Base-by-base conservation (phyloP, 1,140 invertebrate genomes). In the Papilio xuthus region DNA sequence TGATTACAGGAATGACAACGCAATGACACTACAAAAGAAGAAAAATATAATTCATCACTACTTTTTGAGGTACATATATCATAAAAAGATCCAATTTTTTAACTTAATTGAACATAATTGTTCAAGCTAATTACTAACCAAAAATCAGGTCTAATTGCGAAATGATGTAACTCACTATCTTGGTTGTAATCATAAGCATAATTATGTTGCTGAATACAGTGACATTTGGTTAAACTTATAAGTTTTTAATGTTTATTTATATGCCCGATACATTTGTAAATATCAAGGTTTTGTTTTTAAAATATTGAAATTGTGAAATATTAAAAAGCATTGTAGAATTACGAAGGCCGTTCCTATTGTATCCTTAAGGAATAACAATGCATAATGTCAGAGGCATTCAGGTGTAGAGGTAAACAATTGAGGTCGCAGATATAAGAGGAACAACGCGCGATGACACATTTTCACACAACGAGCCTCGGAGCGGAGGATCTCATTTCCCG, bases 401-500 rank as follows among this genome's bases (percentile, higher is more conserved):
- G 71, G 50, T 41, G 53, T 47, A 28, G 50, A 20, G 74, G 50
- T 20, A 75, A 63, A 76, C 74, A 76, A 63, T 60, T 53, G 50
- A 63, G 74, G 74, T 78, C n/a, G 37, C 69, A 73, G 53, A 60
- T 42, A 72, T 73, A 73, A 63, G 28, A 73, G 20, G 71, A 78
- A 47, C 26, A 26, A 28, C 77, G 67, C 37, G 42, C 15, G 70
- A 56, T 56, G 77, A 78, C 77, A 53, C 47, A 50, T 78, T 78
- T 78, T 77, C 76, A 63, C 60, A 69, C 69, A 41, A 60, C 23
- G 63, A 71, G 69, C 44, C 67, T 32, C 76, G 53, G 63, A 41
- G 74, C 77, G 76, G 74, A 72, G 76, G 74, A 77, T 63, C 73
- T 80, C 79, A 80, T 80, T 80, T 80, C 79, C 79, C 69, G 74